Percentiles rank a stretch among this genome's conserved stretches.
Conservation (phyloP, 2,797 vertebrate genomes). For the Phrynocephalus forsythii region DNA sequence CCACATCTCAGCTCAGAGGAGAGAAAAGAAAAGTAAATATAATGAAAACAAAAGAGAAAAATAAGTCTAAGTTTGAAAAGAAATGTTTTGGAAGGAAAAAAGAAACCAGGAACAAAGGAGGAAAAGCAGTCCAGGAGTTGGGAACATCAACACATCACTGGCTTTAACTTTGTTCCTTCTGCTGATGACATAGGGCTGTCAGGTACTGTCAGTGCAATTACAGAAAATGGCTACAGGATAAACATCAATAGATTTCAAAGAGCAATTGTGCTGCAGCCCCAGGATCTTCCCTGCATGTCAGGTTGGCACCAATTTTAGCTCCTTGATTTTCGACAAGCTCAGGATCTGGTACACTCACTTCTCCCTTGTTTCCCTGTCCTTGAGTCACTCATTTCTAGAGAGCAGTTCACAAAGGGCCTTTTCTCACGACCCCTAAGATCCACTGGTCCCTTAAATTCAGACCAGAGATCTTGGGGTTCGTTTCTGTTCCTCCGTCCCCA, state of each 20-base stretch:
- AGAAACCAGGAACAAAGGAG: not conserved
- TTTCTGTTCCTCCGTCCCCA: too few species aligned
- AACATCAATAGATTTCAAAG: slow-evolving; percentile 40
- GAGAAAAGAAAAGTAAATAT: not conserved
- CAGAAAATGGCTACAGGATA: slow-evolving; percentile 48
- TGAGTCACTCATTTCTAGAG: fast-evolving
- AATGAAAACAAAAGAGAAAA: not conserved
- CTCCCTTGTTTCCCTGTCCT: slow-evolving; percentile 6
- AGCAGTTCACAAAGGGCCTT: fast-evolving
- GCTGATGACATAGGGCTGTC: slow-evolving; percentile 43
- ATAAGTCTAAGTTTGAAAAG: slow-evolving; percentile 1
- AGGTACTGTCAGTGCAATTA: slow-evolving; percentile 20
- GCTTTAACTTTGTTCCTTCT: slow-evolving; percentile 25
- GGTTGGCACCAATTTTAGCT: slow-evolving; percentile 45
- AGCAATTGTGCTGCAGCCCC: slow-evolving; percentile 14
- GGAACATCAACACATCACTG: not conserved
- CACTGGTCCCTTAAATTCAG: too few species aligned
- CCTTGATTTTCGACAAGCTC: slow-evolving; percentile 11
- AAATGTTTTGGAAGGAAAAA: not conserved
- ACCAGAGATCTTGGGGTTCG: too few species aligned
- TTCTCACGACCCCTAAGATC: too few species aligned
- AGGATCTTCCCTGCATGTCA: slow-evolving; percentile 10
- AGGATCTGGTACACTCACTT: not conserved
- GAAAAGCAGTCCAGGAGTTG: not conserved
- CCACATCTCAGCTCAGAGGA: not conserved